Conservation (phyloP, 2,113 vertebrate genomes). For the Odocoileus virginianus region DNA sequence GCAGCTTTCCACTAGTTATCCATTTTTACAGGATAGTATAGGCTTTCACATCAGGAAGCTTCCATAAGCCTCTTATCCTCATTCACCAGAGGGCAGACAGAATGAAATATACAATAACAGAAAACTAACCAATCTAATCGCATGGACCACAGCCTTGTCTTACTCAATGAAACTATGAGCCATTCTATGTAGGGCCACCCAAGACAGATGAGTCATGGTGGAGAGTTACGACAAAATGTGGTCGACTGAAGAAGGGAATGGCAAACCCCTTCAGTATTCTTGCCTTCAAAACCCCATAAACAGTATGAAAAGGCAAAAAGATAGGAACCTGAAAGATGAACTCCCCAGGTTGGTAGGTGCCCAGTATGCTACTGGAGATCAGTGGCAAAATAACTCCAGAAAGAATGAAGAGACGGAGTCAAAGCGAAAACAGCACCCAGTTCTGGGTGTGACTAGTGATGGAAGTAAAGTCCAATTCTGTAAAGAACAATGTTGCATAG, state of each 20-base stretch:
- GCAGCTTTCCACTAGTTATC: neutral
- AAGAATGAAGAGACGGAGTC: neutral
- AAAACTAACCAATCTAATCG: neutral
- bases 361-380: neutral
- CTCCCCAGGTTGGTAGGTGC: neutral
- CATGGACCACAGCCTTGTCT: neutral
- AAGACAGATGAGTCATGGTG: neutral
- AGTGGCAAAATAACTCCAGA: neutral
- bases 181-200: neutral
- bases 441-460: neutral
- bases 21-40: neutral
- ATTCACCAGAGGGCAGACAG: neutral
- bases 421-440: neutral
- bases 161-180: neutral
- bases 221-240: neutral
- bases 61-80: neutral
- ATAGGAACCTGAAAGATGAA: neutral
- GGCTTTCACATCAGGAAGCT: neutral
- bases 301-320: neutral
- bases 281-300: neutral
- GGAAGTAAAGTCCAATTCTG: neutral
- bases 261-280: neutral
- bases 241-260: neutral
- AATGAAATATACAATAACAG: neutral
- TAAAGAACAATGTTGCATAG: neutral